phyloP scores from a whole-genome alignment of 2,888 invertebrate genomes.

The Schizotus pectinicornis region DNA sequence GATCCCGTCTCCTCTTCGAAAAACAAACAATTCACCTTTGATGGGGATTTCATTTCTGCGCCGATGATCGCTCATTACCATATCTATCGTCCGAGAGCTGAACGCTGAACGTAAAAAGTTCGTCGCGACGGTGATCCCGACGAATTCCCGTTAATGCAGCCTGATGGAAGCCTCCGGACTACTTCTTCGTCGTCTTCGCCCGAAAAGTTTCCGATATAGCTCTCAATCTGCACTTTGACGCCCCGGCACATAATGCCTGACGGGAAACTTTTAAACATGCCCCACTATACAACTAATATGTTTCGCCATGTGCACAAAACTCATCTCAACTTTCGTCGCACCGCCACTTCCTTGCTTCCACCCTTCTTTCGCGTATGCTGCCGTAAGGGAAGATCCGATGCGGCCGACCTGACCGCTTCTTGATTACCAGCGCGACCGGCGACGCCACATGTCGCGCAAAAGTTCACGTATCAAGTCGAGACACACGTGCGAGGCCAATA shows the following conservation, averaged over 20 bases:
- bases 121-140: conserved; percentile 45
- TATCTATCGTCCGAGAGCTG: conserved; percentile 49
- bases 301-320: conserved; percentile 44
- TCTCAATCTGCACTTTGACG: conserved; percentile 45
- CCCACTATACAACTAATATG: conserved; percentile 50
- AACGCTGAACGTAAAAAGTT: conserved; percentile 42
- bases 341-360: conserved; percentile 4
- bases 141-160: conserved; percentile 50
- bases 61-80: conserved; percentile 48
- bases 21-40: background rate
- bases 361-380: conserved; percentile 15
- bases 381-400: conserved; percentile 13
- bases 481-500: conserved; percentile 54
- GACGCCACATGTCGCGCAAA: conserved; percentile 47
- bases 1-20: background rate
- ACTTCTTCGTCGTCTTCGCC: background rate
- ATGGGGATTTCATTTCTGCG: background rate
- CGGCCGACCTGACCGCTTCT: conserved; percentile 30
- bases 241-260: conserved; percentile 45
- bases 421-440: conserved; percentile 40
- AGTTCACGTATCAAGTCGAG: conserved; percentile 47
- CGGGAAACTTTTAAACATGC: conserved; percentile 53
- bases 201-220: conserved; percentile 38
- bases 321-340: conserved; percentile 27
- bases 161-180: conserved; percentile 21